These are phyloP conservation scores for Abscondita cerata DNA, from an alignment of 2,888 invertebrate species.

Conservation along the genomic window DNA sequence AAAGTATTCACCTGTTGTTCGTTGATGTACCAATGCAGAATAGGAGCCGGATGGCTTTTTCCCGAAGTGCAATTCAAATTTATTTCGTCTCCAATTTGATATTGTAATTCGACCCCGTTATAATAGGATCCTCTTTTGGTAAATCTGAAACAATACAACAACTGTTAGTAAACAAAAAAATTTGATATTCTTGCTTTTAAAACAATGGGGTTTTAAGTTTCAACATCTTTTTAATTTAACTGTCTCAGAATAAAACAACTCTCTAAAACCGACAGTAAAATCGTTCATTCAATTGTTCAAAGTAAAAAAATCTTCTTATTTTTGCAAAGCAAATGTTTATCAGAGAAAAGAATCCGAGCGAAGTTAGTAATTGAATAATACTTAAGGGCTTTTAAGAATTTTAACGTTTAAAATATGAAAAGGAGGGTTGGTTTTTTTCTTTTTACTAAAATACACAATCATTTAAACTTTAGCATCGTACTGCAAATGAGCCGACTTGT, in stretches of 20 bases:
- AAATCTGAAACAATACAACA: conserved; percentile 57
- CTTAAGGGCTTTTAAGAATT: conserved; percentile 5
- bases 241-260: conserved; percentile 10
- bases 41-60: conserved; percentile 76
- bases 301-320: background rate
- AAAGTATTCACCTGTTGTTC: conserved; percentile 73
- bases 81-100: conserved; percentile 76
- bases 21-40: conserved; percentile 80
- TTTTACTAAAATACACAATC: background rate
- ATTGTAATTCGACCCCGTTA: conserved; percentile 77
- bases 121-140: conserved; percentile 76
- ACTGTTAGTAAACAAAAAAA: background rate
- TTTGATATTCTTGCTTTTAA: no score
- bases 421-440: background rate
- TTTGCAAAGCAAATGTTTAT: conserved; percentile 3
- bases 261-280: conserved; percentile 16
- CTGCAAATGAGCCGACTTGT: background rate
- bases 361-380: conserved; percentile 5
- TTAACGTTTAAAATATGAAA: conserved; percentile 6
- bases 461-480: background rate
- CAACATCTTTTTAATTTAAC: no score
- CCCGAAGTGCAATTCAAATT: conserved; percentile 80
- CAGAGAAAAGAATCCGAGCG: background rate
- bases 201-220: no score
- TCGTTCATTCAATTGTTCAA: conserved; percentile 3